A percentile compares a stretch with the other conserved stretches of the same genome.
Conservation (phyloP, 2,888 invertebrate genomes). For the Philonicus albiceps region DNA sequence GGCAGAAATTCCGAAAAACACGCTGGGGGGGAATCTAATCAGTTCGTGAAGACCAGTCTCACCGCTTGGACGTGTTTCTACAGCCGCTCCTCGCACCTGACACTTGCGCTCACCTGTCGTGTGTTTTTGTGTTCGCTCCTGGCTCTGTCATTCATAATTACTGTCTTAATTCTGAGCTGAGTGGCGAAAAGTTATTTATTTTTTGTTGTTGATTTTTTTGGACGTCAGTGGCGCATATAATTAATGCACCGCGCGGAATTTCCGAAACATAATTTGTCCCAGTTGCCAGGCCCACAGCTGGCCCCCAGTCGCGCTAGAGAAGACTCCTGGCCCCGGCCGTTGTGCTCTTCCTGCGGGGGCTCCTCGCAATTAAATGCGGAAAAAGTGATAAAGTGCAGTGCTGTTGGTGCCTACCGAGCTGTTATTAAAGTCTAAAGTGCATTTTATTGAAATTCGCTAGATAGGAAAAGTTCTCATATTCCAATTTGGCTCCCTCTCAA, state of each 20-base stretch:
- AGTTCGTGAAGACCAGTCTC: conserved; percentile 36
- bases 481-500: conserved; percentile 14
- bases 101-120: neutral
- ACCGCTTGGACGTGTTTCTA: conserved; percentile 29
- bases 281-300: neutral
- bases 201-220: neutral
- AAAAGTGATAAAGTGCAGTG: conserved; percentile 21
- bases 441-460: conserved; percentile 17
- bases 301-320: neutral
- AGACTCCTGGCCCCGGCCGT: neutral
- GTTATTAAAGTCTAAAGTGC: conserved; percentile 23
- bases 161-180: neutral
- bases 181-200: neutral
- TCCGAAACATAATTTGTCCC: neutral
- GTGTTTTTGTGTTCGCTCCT: neutral
- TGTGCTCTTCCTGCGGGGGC: neutral
- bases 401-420: conserved; percentile 4
- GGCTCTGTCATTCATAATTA: neutral
- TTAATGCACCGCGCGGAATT: conserved; percentile 13
- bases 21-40: conserved; percentile 27
- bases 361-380: neutral
- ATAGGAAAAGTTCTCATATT: conserved; percentile 28
- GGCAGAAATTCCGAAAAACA: conserved; percentile 21
- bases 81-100: neutral
- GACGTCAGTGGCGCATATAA: neutral